Evolutionary conservation across 1,140 invertebrate species (phyloP), one percentile per base, ranked within the genome.

Genomic region (Drosophila nigrodunni): DNA sequence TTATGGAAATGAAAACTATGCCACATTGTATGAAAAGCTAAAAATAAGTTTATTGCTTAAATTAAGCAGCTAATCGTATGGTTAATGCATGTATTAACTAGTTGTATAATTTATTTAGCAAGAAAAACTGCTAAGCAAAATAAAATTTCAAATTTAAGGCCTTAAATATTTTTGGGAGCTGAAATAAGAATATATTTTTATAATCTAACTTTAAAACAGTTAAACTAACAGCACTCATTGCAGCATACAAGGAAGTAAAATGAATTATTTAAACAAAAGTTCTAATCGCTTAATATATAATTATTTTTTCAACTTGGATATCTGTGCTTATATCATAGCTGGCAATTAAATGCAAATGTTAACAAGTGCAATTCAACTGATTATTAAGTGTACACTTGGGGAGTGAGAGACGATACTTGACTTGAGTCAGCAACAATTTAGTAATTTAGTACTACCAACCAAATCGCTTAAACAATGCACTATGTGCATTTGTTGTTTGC

Each of bases 341-440:
- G 43, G 43, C 65, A 67, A 37, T 58, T 49, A 58, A 18, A 18
- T 9, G 25, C 59, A 55, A 15, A 15, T n/a, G 61, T 59, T 70
- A 57, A 61, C 35, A 21, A 46, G 8, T 21, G 30, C 7, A n/a
- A 39, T 21, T 67, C 9, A 60, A 10, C 34, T 15, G 57, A 47
- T 54, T 64, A 68, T 65, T 39, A 70, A 86, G 82, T 81, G 78
- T 78, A 86, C 78, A 75, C 77, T 80, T 68, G 64, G 70, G 67
- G 15, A 21, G 10, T 41, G 11, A 5, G 25, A 30, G 25, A 10
- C 37, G 44, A 86, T 75, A 39, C 71, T 78, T 47, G 30, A 66
- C 41, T 80, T 83, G 81, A 83, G 77, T 83, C 81, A 83, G 81
- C 81, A 85, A 70, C 64, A 73, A 77, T 67, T 75, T 43, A 13